phyloP scores from a whole-genome alignment of 2,888 invertebrate genomes.

The Platycheirus albimanus region DNA sequence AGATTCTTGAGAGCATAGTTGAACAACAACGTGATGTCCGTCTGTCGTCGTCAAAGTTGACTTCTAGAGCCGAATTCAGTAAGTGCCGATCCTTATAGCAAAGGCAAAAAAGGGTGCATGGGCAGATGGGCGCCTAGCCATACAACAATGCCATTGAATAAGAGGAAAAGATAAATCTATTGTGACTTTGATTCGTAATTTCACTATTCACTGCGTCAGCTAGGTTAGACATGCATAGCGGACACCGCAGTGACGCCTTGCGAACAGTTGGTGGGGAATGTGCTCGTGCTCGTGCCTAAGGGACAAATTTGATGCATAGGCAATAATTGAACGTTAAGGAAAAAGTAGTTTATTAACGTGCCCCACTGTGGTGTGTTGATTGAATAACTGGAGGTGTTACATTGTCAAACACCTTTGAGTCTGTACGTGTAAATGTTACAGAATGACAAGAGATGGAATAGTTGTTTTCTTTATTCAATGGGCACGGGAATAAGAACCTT shows the following conservation, averaged over 20 bases:
- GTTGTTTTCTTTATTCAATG: slow-evolving; percentile 19
- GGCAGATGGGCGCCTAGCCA: slow-evolving; percentile 59
- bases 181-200: slow-evolving; percentile 62
- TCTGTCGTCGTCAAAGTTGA: not conserved
- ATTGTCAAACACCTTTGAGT: slow-evolving; percentile 40
- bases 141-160: slow-evolving; percentile 40
- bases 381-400: slow-evolving; percentile 53
- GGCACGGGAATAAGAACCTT: slow-evolving; percentile 5
- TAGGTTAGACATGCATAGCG: slow-evolving; percentile 55
- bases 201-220: slow-evolving; percentile 63
- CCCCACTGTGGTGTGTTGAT: slow-evolving; percentile 9
- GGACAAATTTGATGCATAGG: slow-evolving; percentile 6
- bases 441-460: slow-evolving; percentile 22
- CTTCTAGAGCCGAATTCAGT: slow-evolving; percentile 23
- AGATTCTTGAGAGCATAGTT: slow-evolving; percentile 32
- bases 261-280: slow-evolving; percentile 27
- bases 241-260: slow-evolving; percentile 58
- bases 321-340: slow-evolving; percentile 7
- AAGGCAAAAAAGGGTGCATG: slow-evolving; percentile 9
- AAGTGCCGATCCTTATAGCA: not conserved
- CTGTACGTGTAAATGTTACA: slow-evolving; percentile 8
- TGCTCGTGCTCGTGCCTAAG: slow-evolving; percentile 21
- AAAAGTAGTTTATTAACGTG: slow-evolving; percentile 36
- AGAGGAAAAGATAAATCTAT: slow-evolving; percentile 49
- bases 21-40: slow-evolving; percentile 52